Evolutionary conservation across 2,797 vertebrate genomes (phyloP), one percentile per base, ranked within the genome.

Genomic region (Micromesistius poutassou): DNA sequence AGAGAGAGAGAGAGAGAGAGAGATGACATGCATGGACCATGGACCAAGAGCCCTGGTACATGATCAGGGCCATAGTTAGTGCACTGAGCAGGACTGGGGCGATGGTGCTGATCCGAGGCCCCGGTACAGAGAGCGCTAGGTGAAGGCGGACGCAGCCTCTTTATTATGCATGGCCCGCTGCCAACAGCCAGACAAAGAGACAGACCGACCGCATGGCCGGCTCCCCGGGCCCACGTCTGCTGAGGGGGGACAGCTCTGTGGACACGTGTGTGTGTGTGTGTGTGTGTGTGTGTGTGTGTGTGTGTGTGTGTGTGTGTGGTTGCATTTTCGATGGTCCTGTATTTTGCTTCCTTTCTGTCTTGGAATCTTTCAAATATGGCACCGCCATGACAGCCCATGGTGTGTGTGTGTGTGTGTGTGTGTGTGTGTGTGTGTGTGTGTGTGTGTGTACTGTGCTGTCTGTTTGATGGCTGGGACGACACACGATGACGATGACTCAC

Each of bases 91-190:
- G 38, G 38, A 12, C 38, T 46, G 79, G 76, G 72, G 76, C 6
- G 55, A 9, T 22, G 55, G 80, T 72, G 81, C 78, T 55, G 74
- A 76, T 5, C 30, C 80, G 72, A 42, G 74, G 38, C 77, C 80
- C n/a, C 79, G 76, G 83, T 84, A 81, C 87, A 81, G 86, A 80
- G 73, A n/a, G 76, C 62, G 82, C 89, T 78, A 86, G 90, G 91
- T 90, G 90, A 88, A n/a, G 71, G 74, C 86, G 42, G 87, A 33
- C 8, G 62, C 81, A 83, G 86, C 85, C 85, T 66, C 87, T 91
- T 90, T 86, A 91, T 90, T 90, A 91, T 90, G 90, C 89, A 90
- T 85, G 89, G 85, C 84, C 89, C 86, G 83, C 86, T 88, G 87
- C 86, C 86, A 78, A 86, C 79, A 86, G 86, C 89, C 89, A 87